Evolutionary conservation across 1,140 invertebrate genomes (phyloP), one percentile per base, ranked within the genome.

Genomic region (Leptestheria dahalacensis): DNA sequence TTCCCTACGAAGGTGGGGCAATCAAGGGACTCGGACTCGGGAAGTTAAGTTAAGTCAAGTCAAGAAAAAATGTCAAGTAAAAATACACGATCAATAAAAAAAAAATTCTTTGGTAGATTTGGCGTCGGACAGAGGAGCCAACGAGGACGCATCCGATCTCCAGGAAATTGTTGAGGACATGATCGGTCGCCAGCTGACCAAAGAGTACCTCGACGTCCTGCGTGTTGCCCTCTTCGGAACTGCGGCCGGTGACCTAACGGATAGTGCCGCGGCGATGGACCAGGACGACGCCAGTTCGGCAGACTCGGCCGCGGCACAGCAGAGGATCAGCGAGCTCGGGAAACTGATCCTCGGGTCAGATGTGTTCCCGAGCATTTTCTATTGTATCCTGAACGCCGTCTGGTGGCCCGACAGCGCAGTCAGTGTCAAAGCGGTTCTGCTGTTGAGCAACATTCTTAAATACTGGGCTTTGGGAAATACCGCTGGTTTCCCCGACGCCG

Each of bases 131-230:
- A 81, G 83, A n/a, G 70, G 70, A 28, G 72, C 83, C 0, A 85
- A 90, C 59, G 69, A 73, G 15, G 81, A 84, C 51, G 80, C 83
- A 66, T 81, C 81, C 12, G 86, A 92, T 66, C 63, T 63, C 9
- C 59, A 78, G 69, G 90, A 93, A 73, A 82, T 93, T 1, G 73
- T 93, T 0, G 86, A 92, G 66, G 90, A 93, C 67, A 88, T 91
- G 74, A 73, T 93, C 2, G 87, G 88, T 58, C 75, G 89, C 49
- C 84, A 86, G 59, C 70, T 92, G n/a, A 90, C 88, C 0, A 76
- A 87, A 61, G 90, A 94, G 71, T 89, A 92, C 68, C 69, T 93
- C 4, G 88, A 91, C 63, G 78, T 91, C 1, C 68, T 93, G 0
- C 86, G 86, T 74, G 74, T 74, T 4, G 67, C 81, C 0, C 74